Evolutionary conservation across 2,113 vertebrate genomes (phyloP).

Genomic region (Gambusia holbrooki): DNA sequence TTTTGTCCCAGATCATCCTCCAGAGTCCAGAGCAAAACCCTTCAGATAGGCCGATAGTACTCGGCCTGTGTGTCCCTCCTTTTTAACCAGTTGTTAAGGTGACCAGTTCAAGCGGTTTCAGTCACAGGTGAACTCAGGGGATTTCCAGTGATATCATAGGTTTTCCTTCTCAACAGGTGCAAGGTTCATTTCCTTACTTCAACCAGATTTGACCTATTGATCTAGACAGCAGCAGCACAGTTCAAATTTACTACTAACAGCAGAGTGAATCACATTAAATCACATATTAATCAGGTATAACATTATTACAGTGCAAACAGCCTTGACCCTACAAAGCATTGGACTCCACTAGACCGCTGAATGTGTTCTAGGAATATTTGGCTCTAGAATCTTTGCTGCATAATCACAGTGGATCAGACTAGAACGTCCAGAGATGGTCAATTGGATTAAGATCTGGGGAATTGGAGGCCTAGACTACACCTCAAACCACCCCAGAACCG

Average conservation of each 20-base stretch:
- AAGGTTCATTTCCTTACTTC: background rate
- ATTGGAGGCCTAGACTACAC: background rate
- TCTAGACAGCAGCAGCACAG: background rate
- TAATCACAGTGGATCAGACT: background rate
- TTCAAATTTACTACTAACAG: background rate
- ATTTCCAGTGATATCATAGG: background rate
- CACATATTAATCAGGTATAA: background rate
- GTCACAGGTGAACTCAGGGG: background rate
- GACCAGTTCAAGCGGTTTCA: background rate
- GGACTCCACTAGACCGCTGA: background rate
- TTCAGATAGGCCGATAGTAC: slow-evolving; percentile 16
- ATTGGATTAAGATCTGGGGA: background rate
- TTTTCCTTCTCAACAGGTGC: slow-evolving; percentile 35
- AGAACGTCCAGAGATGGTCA: background rate
- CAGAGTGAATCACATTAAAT: background rate
- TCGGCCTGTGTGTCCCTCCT: slow-evolving; percentile 19
- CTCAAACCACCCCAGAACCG: background rate
- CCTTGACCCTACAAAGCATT: background rate
- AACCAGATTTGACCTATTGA: background rate
- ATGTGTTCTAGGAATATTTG: background rate
- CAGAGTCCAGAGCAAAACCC: slow-evolving; percentile 5
- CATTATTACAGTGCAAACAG: no score
- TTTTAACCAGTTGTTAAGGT: background rate
- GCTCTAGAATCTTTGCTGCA: background rate
- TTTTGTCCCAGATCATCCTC: background rate